Evolutionary conservation across 2,888 invertebrate genomes (phyloP).

Genomic region (Antheraea yamamai): DNA sequence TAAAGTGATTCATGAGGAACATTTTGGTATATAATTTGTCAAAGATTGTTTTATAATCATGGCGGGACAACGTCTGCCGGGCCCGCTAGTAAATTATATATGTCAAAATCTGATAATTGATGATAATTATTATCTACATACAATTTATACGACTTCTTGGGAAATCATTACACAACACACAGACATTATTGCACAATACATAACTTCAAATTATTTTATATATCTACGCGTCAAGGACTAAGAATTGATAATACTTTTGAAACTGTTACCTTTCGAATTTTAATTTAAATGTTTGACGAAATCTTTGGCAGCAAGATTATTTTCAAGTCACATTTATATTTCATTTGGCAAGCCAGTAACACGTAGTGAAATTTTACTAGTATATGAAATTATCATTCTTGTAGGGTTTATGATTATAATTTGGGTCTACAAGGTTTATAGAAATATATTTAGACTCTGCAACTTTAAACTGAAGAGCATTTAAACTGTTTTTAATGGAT

Average conservation of each 20-base stretch:
- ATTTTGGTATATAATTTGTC: too few relatives aligned
- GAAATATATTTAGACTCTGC: too few relatives aligned
- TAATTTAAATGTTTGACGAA: neutral
- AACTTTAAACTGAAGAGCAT: too few relatives aligned
- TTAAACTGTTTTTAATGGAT: too few relatives aligned
- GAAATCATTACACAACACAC: slow-evolving; percentile 4
- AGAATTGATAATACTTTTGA: slow-evolving; percentile 1
- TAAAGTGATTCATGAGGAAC: too few relatives aligned
- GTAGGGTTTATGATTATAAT: too few relatives aligned
- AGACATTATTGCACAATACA: slow-evolving; percentile 10
- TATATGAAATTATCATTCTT: too few relatives aligned
- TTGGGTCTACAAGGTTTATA: too few relatives aligned
- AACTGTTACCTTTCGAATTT: slow-evolving; percentile 5
- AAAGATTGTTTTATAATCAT: too few relatives aligned
- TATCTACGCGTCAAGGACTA: slow-evolving; percentile 15
- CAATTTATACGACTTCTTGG: neutral
- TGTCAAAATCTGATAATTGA: neutral
- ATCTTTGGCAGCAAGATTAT: neutral
- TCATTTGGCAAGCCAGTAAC: neutral
- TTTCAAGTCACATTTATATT: neutral
- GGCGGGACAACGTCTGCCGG: too few relatives aligned
- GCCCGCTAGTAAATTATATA: too few relatives aligned
- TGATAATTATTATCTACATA: slow-evolving; percentile 9
- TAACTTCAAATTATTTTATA: slow-evolving; percentile 20
- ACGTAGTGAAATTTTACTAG: neutral